Percentiles rank a stretch among this genome's conserved stretches.
Conservation (phyloP, 2,888 invertebrate species). For the Drosophila birchii region DNA sequence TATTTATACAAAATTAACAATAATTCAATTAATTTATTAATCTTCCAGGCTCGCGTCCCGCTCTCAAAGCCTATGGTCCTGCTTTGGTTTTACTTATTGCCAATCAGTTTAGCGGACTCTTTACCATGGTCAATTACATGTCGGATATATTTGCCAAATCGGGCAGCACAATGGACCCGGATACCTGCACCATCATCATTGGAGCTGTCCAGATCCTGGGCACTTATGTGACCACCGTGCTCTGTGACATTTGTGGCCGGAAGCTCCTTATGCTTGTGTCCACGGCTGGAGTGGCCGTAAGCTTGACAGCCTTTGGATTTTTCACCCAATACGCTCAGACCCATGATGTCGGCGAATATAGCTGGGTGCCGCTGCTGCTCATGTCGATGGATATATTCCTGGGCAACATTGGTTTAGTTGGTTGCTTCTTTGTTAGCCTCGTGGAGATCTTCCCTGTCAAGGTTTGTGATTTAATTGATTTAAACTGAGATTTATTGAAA, state of each 20-base stretch:
- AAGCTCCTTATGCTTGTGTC: conserved; percentile 79
- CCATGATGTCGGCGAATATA: conserved; percentile 59
- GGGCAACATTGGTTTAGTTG: conserved; percentile 80
- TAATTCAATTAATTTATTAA: not conserved
- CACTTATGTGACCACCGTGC: conserved; percentile 69
- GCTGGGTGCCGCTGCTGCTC: conserved; percentile 79
- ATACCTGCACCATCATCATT: conserved; percentile 79
- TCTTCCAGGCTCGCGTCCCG: conserved; percentile 66
- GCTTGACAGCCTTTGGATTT: conserved; percentile 69
- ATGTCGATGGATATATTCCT: conserved; percentile 81
- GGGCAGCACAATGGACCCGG: conserved; percentile 76
- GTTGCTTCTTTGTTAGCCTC: conserved; percentile 80
- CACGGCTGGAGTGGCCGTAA: conserved; percentile 70
- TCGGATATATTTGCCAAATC: conserved; percentile 79
- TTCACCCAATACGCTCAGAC: conserved; percentile 66
- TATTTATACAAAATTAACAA: no score
- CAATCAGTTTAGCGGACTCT: conserved; percentile 80
- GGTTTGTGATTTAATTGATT: conserved; percentile 54
- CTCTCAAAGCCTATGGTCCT: conserved; percentile 67
- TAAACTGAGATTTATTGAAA: not conserved
- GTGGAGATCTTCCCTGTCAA: conserved; percentile 83
- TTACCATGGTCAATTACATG: conserved; percentile 82
- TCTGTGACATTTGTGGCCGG: conserved; percentile 81
- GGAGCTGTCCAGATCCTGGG: conserved; percentile 81
- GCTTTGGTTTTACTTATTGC: conserved; percentile 69